Evolutionary conservation across 2,113 vertebrate species (phyloP).

Genomic region (Hypomesus transpacificus): DNA sequence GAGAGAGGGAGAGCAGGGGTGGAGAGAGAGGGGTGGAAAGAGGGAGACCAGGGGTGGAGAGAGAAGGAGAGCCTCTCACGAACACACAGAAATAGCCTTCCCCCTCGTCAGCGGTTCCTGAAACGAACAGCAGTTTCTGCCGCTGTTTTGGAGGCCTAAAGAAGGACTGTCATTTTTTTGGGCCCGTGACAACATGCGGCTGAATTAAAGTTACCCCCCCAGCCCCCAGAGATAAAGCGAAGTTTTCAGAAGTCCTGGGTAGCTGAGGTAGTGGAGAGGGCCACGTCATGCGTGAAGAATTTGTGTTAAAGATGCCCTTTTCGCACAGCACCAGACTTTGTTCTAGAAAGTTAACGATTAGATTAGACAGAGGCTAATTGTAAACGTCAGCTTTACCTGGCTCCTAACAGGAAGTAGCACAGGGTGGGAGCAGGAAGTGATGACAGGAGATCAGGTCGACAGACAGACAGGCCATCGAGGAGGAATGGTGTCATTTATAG

Average conservation of each 20-base stretch:
- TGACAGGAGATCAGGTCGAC: slow-evolving; percentile 31
- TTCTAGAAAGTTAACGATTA: slow-evolving; percentile 62
- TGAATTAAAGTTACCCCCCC: no score
- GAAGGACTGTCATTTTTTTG: neutral
- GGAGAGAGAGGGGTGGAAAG: no score
- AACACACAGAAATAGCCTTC: no score
- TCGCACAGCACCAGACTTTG: slow-evolving; percentile 52
- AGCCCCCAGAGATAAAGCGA: no score
- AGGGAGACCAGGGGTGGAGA: no score
- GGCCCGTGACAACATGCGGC: no score
- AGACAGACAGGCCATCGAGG: slow-evolving; percentile 24
- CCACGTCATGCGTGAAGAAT: slow-evolving; percentile 41
- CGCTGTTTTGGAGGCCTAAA: slow-evolving; percentile 6
- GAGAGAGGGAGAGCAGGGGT: no score
- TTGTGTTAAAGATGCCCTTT: slow-evolving; percentile 25
- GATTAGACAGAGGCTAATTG: slow-evolving; percentile 51
- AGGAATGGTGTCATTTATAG: slow-evolving; percentile 33
- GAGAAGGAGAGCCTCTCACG: no score
- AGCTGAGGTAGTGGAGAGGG: no score
- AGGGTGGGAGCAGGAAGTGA: neutral
- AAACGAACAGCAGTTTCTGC: no score
- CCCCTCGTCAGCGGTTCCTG: no score
- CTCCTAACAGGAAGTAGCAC: neutral
- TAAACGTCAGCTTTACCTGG: no score
- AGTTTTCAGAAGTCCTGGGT: neutral